Conservation (phyloP, 1,140 invertebrate genomes). For the Caenorhabditis brenneri region DNA sequence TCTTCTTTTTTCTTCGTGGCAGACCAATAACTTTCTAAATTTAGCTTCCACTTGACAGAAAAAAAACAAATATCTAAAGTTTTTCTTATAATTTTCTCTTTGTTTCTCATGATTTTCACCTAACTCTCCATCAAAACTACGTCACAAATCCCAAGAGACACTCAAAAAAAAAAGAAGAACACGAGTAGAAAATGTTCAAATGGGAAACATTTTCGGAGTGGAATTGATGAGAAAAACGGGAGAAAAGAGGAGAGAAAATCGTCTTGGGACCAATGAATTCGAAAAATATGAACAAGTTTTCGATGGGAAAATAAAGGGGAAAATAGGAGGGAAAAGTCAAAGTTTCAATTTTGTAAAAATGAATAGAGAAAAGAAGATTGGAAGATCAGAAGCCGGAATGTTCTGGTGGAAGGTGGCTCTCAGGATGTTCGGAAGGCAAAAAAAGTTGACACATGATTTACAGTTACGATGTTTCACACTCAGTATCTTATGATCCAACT, state of each 20-base stretch:
- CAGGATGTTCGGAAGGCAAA: too few relatives aligned
- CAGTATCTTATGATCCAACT: too few relatives aligned
- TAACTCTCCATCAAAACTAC: background rate
- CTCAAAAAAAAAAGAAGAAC: background rate
- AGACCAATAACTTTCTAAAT: background rate
- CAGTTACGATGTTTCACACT: too few relatives aligned
- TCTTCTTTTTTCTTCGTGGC: background rate
- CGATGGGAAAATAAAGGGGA: background rate
- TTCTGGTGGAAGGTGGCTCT: too few relatives aligned
- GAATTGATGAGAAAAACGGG: constrained; percentile 14
- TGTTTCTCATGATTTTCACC: background rate
- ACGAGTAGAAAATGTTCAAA: background rate
- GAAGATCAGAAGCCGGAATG: too few relatives aligned
- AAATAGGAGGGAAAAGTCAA: background rate
- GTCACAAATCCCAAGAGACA: background rate
- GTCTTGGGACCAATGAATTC: constrained; percentile 2
- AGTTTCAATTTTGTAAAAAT: background rate
- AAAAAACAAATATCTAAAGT: background rate
- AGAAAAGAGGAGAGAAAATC: background rate
- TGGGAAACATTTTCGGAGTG: constrained; percentile 13
- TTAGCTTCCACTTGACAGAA: background rate
- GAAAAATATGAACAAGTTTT: background rate
- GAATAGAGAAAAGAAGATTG: background rate
- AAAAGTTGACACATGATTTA: too few relatives aligned
- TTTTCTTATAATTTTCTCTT: background rate